Evolutionary conservation across 1,140 invertebrate genomes (phyloP).

Genomic region (Drosophila seguyi): DNA sequence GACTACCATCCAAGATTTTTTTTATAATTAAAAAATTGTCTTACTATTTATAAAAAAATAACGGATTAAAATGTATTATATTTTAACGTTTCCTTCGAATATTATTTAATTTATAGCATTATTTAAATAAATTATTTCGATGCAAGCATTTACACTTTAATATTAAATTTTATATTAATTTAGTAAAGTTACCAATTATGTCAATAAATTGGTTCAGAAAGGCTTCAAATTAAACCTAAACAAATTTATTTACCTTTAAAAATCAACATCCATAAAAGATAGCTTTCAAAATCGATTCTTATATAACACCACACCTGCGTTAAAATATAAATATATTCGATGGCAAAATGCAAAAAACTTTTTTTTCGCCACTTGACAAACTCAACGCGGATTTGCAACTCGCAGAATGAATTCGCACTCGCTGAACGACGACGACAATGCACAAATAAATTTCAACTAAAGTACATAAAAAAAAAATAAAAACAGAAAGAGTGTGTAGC

Average conservation of each 20-base stretch:
- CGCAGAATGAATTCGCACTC: conserved; percentile 32
- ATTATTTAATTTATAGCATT: background rate
- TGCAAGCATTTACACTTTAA: no score
- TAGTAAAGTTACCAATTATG: background rate
- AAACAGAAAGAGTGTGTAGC: background rate
- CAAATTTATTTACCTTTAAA: background rate
- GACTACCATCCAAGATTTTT: no score
- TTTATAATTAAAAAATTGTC: no score
- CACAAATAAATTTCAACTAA: conserved; percentile 45
- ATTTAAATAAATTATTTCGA: background rate
- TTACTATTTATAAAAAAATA: no score
- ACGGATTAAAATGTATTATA: no score
- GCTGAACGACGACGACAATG: conserved; percentile 38
- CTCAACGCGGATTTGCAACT: conserved; percentile 24
- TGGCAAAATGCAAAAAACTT: conserved; percentile 24
- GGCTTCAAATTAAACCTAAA: background rate
- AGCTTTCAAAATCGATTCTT: background rate
- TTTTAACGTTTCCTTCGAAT: no score
- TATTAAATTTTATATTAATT: no score
- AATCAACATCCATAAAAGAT: background rate
- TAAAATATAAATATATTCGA: background rate
- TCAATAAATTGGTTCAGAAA: background rate
- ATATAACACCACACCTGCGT: conserved; percentile 27
- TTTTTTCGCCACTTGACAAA: conserved; percentile 23
- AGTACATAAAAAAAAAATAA: conserved; percentile 12